phyloP scores from a whole-genome alignment of 2,113 vertebrate genomes.

The Ictidomys tridecemlineatus region DNA sequence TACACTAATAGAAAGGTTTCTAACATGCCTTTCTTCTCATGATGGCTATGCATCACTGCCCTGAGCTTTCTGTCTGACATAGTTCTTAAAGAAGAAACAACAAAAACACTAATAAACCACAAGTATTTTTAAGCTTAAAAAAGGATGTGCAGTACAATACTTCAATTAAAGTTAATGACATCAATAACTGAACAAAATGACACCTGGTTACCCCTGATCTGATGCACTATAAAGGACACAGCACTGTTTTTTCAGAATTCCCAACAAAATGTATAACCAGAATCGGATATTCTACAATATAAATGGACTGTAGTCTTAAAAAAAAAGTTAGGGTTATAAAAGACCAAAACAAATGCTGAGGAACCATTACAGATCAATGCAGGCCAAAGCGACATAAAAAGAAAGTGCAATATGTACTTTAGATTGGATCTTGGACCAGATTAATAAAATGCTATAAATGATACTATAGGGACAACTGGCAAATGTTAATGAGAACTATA shows the following conservation, averaged over 20 bases:
- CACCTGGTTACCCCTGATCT: not conserved
- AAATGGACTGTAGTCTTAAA: not conserved
- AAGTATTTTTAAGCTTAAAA: not conserved
- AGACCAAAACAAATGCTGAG: not conserved
- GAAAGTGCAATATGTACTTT: not conserved
- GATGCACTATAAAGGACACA: not conserved
- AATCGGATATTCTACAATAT: not conserved
- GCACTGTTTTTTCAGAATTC: not conserved
- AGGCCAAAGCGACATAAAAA: not conserved
- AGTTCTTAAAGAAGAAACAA: slow-evolving; percentile 1
- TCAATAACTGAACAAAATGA: not conserved
- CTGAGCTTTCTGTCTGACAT: not conserved
- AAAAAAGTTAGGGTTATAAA: not conserved
- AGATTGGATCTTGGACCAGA: not conserved
- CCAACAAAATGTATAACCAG: not conserved
- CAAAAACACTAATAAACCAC: not conserved
- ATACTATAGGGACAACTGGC: not conserved
- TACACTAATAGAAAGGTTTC: not conserved
- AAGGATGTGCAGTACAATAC: not conserved
- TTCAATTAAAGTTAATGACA: not conserved
- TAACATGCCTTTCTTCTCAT: not conserved
- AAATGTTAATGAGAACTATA: not conserved
- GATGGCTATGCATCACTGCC: not conserved
- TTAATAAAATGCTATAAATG: not conserved
- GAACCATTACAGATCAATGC: not conserved